Evolutionary conservation across 2,888 invertebrate genomes (phyloP).

Genomic region (Gasteruption jaculator): DNA sequence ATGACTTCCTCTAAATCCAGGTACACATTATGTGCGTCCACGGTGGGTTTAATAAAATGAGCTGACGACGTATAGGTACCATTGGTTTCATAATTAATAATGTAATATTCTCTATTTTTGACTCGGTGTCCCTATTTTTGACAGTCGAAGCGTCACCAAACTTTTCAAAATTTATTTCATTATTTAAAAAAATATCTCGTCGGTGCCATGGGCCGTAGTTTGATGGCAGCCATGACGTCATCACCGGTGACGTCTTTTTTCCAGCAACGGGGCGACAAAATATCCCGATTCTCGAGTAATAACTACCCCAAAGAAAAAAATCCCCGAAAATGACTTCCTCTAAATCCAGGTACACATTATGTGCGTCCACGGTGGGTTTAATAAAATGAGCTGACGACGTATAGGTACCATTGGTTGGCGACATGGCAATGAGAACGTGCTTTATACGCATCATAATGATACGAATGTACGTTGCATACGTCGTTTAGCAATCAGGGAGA

Average conservation of each 20-base stretch:
- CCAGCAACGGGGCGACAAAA: too few relatives aligned
- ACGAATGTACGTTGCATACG: conserved; percentile 23
- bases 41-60: conserved; percentile 15
- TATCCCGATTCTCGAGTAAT: too few relatives aligned
- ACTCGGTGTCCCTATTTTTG: too few relatives aligned
- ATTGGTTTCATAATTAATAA: too few relatives aligned
- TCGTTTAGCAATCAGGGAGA: conserved; percentile 39
- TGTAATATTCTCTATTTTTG: too few relatives aligned
- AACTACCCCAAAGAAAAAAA: too few relatives aligned
- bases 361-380: conserved; percentile 11
- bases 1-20: conserved; percentile 9
- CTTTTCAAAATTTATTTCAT: too few relatives aligned
- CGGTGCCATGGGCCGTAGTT: too few relatives aligned
- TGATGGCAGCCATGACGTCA: too few relatives aligned
- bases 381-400: conserved; percentile 8
- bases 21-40: neutral
- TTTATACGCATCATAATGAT: conserved; percentile 32
- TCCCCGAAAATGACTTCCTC: conserved; percentile 10
- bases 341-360: conserved; percentile 4
- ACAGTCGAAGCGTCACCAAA: too few relatives aligned
- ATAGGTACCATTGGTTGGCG: conserved; percentile 23
- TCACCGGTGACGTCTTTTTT: too few relatives aligned
- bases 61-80: neutral
- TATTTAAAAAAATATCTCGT: too few relatives aligned
- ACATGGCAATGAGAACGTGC: conserved; percentile 36